Evolutionary conservation across 1,140 invertebrate genomes (phyloP).

Genomic region (Penaeus vannamei): DNA sequence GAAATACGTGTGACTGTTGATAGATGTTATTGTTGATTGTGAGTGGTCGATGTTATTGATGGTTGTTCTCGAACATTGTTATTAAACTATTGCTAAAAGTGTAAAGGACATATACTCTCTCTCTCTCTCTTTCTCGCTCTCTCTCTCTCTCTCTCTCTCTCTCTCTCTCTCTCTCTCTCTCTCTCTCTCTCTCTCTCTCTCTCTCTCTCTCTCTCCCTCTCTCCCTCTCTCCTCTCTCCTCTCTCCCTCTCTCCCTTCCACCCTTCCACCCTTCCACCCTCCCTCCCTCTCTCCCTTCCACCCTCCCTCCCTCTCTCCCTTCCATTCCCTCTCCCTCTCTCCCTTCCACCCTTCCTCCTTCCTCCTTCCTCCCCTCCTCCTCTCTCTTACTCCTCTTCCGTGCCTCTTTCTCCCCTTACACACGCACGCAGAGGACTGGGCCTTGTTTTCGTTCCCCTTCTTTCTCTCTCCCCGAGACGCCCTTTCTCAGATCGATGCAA

Average conservation of each 20-base stretch:
- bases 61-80: too few species aligned
- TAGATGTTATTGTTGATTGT: too few species aligned
- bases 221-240: not conserved
- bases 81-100: not conserved
- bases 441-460: conserved; percentile 23
- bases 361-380: not conserved
- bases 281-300: not conserved
- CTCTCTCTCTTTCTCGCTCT: not conserved
- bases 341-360: not conserved
- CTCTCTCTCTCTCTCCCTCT: not conserved
- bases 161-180: conserved; percentile 5
- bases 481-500: not conserved
- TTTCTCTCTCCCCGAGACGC: conserved; percentile 27
- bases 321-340: not conserved
- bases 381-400: not conserved
- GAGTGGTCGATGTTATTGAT: too few species aligned
- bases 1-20: too few species aligned
- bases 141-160: conserved; percentile 37
- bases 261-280: not conserved
- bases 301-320: not conserved
- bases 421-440: not conserved
- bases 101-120: not conserved
- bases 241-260: not conserved
- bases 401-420: conserved; percentile 3
- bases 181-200: conserved; percentile 8